Evolutionary conservation across 2,888 invertebrate genomes (phyloP), one percentile per base, ranked within the genome.

Genomic region (Nomada flava): DNA sequence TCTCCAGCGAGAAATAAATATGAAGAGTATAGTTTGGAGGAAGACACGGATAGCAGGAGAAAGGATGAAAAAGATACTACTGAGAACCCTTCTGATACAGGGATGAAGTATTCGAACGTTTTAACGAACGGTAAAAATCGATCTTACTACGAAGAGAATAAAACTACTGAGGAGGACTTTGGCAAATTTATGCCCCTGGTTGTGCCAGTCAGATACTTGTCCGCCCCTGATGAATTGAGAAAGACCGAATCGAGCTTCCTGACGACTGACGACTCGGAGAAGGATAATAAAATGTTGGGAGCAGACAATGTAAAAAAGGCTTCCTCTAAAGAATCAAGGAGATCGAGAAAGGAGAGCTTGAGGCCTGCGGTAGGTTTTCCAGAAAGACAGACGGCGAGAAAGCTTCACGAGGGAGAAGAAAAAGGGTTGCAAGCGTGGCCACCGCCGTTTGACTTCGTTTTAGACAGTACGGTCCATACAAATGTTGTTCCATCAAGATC

Each of bases 21-120:
- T 62, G 93, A 93, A 59, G 93, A 93, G 65, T 92, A 93, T 47
- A 89, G 89, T 23, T 74, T 92, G 15, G 85, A 88, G 2, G 83
- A 87, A 15, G 77, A 84, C 0, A 44, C 55, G 0, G 67, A 65
- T 9, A 47, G 42, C 60, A 52, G 36, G 26, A 70, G 59, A 23
- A 65, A 60, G 23, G 76, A 70, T 47, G 70, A 36, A 23, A 69
- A 7, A 59, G 74, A 53, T 15, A 47, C 44, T 13, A 11, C 44
- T 3, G 67, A 82, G 10, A 52, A 73, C 7, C 36, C 47, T 4
- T 50, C 63, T 10, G 52, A 67, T 0, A 18, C 29, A 53, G 7
- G 53, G 0, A 15, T 29, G 1, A 71, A 59, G 10, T 9, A 26
- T 7, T 23, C 69, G 44, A 60, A 60, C 47, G 26, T 60, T 53